These are phyloP conservation scores for Philhelius pedissequus DNA, from an alignment of 2,888 invertebrate species.

Conservation along the genomic window DNA sequence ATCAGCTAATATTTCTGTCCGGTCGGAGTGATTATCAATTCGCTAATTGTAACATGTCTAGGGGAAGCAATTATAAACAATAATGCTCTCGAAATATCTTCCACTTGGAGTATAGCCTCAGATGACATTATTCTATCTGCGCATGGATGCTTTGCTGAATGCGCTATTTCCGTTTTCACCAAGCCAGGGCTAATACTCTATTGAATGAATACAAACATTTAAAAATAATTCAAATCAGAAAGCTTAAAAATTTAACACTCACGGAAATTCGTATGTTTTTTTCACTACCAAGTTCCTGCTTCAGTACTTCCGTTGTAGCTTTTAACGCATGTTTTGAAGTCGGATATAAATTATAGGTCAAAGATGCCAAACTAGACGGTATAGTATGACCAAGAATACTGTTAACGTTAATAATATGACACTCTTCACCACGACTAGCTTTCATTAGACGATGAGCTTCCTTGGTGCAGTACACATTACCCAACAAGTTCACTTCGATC, in stretches of 20 bases:
- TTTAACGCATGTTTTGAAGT: conserved; percentile 74
- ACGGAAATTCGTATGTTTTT: conserved; percentile 74
- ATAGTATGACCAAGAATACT: conserved; percentile 79
- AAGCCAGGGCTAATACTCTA: conserved; percentile 75
- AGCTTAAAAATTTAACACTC: conserved; percentile 38
- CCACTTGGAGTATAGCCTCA: conserved; percentile 70
- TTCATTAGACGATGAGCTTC: conserved; percentile 80
- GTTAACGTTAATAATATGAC: conserved; percentile 79
- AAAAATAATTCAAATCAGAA: background rate
- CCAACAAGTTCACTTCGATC: conserved; percentile 79
- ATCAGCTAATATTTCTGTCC: conserved; percentile 71
- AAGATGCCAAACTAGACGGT: conserved; percentile 73
- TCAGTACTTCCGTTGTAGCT: conserved; percentile 73
- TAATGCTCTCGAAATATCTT: conserved; percentile 73
- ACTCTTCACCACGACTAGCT: conserved; percentile 74
- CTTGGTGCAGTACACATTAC: conserved; percentile 78
- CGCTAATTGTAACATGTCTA: conserved; percentile 72
- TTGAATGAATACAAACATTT: background rate
- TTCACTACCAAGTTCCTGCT: conserved; percentile 72
- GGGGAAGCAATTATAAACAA: conserved; percentile 72
- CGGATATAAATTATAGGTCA: conserved; percentile 74
- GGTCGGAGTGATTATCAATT: conserved; percentile 72
- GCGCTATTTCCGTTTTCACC: conserved; percentile 72
- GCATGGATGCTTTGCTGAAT: conserved; percentile 62
- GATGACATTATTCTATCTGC: conserved; percentile 68